Conservation (phyloP, 1,140 invertebrate species). For the Ptiloglossa arizonensis region DNA sequence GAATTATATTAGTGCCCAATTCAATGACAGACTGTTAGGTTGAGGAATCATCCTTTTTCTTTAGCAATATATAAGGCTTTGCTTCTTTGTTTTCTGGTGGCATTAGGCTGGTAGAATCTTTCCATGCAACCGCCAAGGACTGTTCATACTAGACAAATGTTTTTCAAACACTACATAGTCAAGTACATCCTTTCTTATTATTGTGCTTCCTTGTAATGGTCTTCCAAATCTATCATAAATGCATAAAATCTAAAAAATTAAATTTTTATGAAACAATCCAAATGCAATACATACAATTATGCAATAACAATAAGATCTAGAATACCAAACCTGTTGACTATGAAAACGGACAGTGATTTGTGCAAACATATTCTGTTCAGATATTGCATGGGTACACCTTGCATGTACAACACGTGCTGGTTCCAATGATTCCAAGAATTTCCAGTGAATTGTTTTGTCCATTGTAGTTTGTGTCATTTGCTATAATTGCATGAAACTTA, state of each 20-base stretch:
- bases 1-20: too few species aligned
- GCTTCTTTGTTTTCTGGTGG: conserved; percentile 84
- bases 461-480: conserved; percentile 92
- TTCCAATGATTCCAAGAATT: conserved; percentile 94
- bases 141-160: conserved; percentile 94
- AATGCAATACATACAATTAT: neutral
- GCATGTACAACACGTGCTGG: conserved; percentile 93
- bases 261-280: neutral
- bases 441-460: conserved; percentile 94
- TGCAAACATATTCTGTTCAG: conserved; percentile 93
- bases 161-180: conserved; percentile 99
- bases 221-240: conserved; percentile 98
- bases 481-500: conserved; percentile 72
- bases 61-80: conserved; percentile 83
- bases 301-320: neutral
- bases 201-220: conserved; percentile 95
- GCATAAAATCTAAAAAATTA: conserved; percentile 86
- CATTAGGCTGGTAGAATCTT: conserved; percentile 97
- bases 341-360: conserved; percentile 98
- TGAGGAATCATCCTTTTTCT: conserved; percentile 45
- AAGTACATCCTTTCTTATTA: conserved; percentile 86
- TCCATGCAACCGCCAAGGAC: conserved; percentile 95
- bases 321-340: conserved; percentile 89
- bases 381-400: conserved; percentile 87
- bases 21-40: conserved; percentile 4